These are phyloP conservation scores for Hemicordylus capensis DNA, from an alignment of 2,113 vertebrate genomes.

Conservation along the genomic window DNA sequence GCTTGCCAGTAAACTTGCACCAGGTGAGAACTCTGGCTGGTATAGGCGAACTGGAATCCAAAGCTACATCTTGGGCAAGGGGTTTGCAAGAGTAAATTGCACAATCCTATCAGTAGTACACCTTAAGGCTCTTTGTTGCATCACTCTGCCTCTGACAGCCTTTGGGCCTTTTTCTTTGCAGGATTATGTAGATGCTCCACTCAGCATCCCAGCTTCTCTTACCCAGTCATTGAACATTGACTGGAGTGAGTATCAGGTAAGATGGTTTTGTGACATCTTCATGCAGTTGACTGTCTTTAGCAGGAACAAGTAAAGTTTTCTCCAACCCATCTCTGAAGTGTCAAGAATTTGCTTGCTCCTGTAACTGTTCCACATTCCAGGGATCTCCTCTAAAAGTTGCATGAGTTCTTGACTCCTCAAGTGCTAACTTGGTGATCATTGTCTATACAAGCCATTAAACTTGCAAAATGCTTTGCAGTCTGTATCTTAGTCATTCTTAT, in stretches of 20 bases:
- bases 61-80: not conserved
- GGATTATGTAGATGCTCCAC: constrained; percentile 96
- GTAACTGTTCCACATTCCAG: rapidly evolving
- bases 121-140: not conserved
- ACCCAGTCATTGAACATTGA: constrained; percentile 91
- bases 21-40: not conserved
- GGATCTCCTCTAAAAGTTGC: too few species aligned
- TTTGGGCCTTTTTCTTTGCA: constrained; percentile 62
- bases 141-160: not conserved
- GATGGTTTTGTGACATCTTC: constrained; percentile 2
- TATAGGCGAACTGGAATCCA: not conserved
- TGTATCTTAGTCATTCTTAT: too few species aligned
- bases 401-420: not conserved
- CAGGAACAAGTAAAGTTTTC: not conserved
- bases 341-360: not conserved
- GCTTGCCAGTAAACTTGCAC: not conserved
- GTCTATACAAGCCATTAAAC: not conserved
- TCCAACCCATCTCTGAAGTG: too few species aligned
- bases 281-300: not conserved
- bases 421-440: too few species aligned
- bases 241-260: constrained; percentile 97
- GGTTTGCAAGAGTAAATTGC: not conserved
- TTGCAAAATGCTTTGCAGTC: not conserved
- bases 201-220: constrained; percentile 91
- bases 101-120: not conserved